Evolutionary conservation across 1,140 invertebrate genomes (phyloP).

Genomic region (Drosophila insularis): DNA sequence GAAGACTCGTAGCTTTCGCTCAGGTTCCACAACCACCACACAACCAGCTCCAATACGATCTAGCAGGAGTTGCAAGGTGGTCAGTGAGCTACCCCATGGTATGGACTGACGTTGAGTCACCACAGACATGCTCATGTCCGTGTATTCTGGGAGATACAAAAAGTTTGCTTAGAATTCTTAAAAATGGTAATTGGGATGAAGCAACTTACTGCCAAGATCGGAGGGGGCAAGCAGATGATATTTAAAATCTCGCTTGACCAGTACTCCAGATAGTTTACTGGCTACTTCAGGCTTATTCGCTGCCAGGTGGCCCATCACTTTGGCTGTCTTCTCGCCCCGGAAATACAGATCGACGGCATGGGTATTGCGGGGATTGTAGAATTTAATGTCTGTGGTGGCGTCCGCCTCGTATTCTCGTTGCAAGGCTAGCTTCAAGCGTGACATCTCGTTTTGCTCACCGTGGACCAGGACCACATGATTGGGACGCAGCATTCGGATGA

Average conservation of each 20-base stretch:
- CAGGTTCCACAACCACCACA: constrained; percentile 88
- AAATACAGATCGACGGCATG: constrained; percentile 96
- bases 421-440: constrained; percentile 95
- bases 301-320: constrained; percentile 97
- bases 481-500: constrained; percentile 96
- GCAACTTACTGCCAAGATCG: constrained; percentile 92
- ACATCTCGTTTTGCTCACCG: constrained; percentile 99
- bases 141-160: constrained; percentile 89
- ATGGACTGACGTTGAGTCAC: constrained; percentile 96
- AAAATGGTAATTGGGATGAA: neutral
- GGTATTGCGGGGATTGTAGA: constrained; percentile 98
- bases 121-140: constrained; percentile 96
- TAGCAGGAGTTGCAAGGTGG: constrained; percentile 92
- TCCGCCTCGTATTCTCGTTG: constrained; percentile 97
- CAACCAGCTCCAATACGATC: constrained; percentile 91
- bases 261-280: constrained; percentile 93
- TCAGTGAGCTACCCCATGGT: constrained; percentile 90
- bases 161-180: neutral
- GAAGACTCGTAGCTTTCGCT: constrained; percentile 90
- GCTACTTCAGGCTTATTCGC: constrained; percentile 91
- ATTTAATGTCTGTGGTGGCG: constrained; percentile 92
- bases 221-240: constrained; percentile 96
- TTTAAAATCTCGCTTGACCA: constrained; percentile 99
- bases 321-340: constrained; percentile 98
- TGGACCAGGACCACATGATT: constrained; percentile 98